phyloP scores from a whole-genome alignment of 2,888 invertebrate genomes.

The Punctoribates punctum region DNA sequence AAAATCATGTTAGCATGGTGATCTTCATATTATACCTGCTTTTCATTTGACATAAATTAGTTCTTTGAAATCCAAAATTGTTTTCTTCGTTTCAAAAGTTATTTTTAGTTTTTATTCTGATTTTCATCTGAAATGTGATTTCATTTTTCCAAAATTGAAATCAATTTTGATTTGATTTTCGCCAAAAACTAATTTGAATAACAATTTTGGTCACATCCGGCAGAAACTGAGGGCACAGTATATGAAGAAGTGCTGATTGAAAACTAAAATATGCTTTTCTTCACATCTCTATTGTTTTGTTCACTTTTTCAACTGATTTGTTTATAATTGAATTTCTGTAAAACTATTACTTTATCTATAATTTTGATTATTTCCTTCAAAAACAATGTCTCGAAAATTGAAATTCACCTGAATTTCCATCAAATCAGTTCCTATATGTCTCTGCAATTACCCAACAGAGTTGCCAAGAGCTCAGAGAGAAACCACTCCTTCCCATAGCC shows the following conservation, averaged over 20 bases:
- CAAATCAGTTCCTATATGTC: too few species aligned
- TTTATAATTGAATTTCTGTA: slow-evolving; percentile 21
- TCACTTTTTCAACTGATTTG: background rate
- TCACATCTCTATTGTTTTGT: background rate
- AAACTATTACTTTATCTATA: slow-evolving; percentile 7
- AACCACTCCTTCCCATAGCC: background rate
- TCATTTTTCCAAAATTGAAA: too few species aligned
- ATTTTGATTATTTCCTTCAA: slow-evolving; percentile 28
- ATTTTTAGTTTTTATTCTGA: too few species aligned
- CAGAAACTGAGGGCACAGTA: background rate
- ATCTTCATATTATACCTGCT: too few species aligned
- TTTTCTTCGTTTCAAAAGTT: too few species aligned
- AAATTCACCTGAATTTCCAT: too few species aligned
- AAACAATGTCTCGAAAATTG: background rate
- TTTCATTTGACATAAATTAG: too few species aligned
- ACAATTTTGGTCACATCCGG: slow-evolving; percentile 18
- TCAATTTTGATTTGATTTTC: too few species aligned
- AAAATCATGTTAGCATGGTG: too few species aligned
- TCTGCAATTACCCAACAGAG: background rate
- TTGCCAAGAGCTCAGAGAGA: background rate
- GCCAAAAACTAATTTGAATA: slow-evolving; percentile 16
- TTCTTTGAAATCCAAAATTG: too few species aligned
- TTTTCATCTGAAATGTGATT: too few species aligned
- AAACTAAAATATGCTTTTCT: background rate
- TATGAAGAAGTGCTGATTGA: background rate